Base-by-base conservation (phyloP, 1,140 invertebrate genomes). In the Psilanteris sp. region DNA sequence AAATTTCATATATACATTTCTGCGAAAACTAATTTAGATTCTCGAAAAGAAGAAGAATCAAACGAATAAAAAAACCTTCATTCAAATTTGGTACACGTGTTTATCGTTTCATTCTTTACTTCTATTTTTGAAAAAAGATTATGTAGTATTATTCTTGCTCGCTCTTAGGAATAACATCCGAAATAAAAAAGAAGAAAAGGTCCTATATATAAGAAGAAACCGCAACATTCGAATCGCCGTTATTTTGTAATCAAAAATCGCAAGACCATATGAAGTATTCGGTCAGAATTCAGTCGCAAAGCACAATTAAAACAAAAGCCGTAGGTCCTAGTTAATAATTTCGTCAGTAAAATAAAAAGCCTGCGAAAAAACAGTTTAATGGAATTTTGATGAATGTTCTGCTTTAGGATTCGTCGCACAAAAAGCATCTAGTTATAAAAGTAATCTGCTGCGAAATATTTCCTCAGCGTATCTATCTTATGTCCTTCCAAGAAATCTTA, bases 311-410 rank as follows among this genome's bases (percentile, higher is more conserved):
- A 70, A 70, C 52, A 59, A 54, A 70, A 64, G 36, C 31, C 57
- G 4, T 11, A 8, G 14, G 13, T 1, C 11, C 16, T 20, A 44
- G 64, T 50, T 70, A 59, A 52, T 59, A 59, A 59, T 44, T 52
- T 41, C 8, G 41, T n/a, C 39, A 10, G 6, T 22, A 26, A 64
- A 73, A 64, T 57, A 64, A 73, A 52, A 73, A 46, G 31, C 9
- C 57, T 32, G 3, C 29, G 46, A 61, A 43, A 50, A 57, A 54
- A 68, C 37, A 48, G 26, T 73, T 64, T 73, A 74, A 74, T 67
- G 71, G 71, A 74, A 74, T 74, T 67, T 74, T 74, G 71, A 74
- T 74, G 71, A 74, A 67, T 72, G 67, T 62, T 72, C 41, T 29
- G 67, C 67, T 55, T 46, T 26, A 20, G 32, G 70, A 64, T 59